Base-by-base conservation (phyloP, 2,797 vertebrate species). In the Lacerta agilis region DNA sequence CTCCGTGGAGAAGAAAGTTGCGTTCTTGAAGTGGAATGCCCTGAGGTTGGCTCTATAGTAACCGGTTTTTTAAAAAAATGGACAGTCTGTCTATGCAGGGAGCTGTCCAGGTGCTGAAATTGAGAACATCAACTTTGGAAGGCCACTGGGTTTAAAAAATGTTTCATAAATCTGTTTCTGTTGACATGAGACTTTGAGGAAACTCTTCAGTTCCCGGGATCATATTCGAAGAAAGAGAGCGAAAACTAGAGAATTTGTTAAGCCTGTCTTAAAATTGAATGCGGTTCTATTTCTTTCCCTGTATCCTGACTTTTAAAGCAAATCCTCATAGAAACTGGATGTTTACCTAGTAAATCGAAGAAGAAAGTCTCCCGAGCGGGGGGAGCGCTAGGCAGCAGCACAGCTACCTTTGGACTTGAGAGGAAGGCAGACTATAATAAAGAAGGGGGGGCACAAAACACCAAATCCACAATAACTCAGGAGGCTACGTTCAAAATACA, bases 61-160 rank as follows among this genome's bases (percentile, higher is more conserved):
- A n/a, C 3, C 1, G 8, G 17, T 66, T 66, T 36, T 43, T 9
- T 9, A 8, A 67, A 10, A 29, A 2, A 49, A 15, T 13, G 11
- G 49, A 49, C 13, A 49, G 49, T 15, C 49, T 49, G 49, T 49
- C 49, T 55, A 55, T 55, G 49, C 8, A 0, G 75, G 81, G 89
- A 85, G 38, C 77, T 87, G 89, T 87, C 82, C 89, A 71, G 78
- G 76, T 87, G 2, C 89, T 90, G 89, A 87, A 90, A 87, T 33
- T 5, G 4, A 8, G 25, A 83, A 38, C 3, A 17, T 9, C 29
- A 1, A 2, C 15, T 20, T 69, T 55, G 43, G 45, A 69, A n/a
- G 11, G 25, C 67, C 33, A 55, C 11, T 23, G 49, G 49, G 33
- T 72, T 72, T 7, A 36, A 72, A 55, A 55, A 23, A 18, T 5